phyloP scores from a whole-genome alignment of 1,140 invertebrate species.

The Lasaia peninsularis region DNA sequence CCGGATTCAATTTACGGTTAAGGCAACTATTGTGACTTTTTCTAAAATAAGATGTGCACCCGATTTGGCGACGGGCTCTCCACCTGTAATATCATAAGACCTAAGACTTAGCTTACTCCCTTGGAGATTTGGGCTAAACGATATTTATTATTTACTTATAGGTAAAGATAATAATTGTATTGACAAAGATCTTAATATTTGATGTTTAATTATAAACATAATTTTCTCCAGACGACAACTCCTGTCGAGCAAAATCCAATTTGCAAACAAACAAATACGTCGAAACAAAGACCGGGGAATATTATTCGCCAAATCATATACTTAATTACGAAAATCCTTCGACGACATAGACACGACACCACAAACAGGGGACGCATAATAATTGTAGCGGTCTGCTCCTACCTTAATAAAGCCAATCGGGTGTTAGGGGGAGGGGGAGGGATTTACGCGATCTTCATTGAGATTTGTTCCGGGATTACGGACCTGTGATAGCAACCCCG shows the following conservation, averaged over 20 bases:
- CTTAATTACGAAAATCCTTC: slow-evolving; percentile 67
- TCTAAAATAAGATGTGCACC: no score
- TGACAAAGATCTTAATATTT: no score
- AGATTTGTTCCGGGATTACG: slow-evolving; percentile 75
- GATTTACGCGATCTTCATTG: slow-evolving; percentile 72
- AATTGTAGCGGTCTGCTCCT: slow-evolving; percentile 73
- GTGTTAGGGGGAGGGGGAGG: slow-evolving; percentile 36
- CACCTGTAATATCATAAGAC: no score
- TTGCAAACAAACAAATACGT: slow-evolving; percentile 19
- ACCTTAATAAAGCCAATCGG: slow-evolving; percentile 76
- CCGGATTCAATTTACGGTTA: no score
- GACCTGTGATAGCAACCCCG: slow-evolving; percentile 55
- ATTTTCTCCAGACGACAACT: not conserved
- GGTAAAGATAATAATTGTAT: no score
- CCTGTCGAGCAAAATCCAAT: slow-evolving; percentile 12
- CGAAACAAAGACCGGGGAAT: slow-evolving; percentile 30
- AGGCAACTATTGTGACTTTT: no score
- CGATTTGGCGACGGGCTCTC: no score
- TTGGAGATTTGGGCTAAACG: no score
- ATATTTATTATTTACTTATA: no score
- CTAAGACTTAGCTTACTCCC: no score
- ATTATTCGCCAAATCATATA: slow-evolving; percentile 60
- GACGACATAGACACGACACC: slow-evolving; percentile 64
- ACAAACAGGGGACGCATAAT: slow-evolving; percentile 75
- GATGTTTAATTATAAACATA: not conserved